Percentiles rank a stretch among this genome's conserved stretches.
phyloP scores from a whole-genome alignment of 1,140 invertebrate genomes.

The Saccostrea cuccullata region DNA sequence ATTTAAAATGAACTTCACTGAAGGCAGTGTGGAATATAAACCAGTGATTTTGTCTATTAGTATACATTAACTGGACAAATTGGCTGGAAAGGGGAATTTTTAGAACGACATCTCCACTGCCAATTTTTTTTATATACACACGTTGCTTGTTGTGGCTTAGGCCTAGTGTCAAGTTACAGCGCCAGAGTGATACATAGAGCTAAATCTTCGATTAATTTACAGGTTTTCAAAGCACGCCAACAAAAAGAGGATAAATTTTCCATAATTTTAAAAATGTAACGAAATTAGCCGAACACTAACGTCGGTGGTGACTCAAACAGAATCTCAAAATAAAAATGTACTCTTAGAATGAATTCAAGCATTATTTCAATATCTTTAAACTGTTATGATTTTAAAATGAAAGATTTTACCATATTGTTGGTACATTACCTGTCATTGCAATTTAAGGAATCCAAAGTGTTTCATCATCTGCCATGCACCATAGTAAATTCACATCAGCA shows the following conservation, averaged over 20 bases:
- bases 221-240: not conserved
- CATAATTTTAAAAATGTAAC: not conserved
- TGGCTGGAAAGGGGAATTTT: not conserved
- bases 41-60: not conserved
- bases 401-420: not conserved
- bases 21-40: not conserved
- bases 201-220: not conserved
- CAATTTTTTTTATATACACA: not conserved
- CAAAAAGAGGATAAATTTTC: not conserved
- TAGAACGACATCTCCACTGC: constrained; percentile 1
- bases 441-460: constrained; percentile 23
- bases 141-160: not conserved
- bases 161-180: constrained; percentile 9
- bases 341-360: not conserved
- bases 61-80: not conserved
- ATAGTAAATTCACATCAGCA: constrained; percentile 31
- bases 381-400: not conserved
- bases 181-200: too few species aligned
- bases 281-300: not conserved
- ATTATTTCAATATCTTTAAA: not conserved
- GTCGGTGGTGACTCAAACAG: too few species aligned
- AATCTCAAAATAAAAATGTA: not conserved
- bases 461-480: constrained; percentile 29
- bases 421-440: constrained; percentile 29
- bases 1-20: too few species aligned